Evolutionary conservation across 1,140 invertebrate genomes (phyloP), one percentile per base, ranked within the genome.

Genomic region (Solenopsis fugax): DNA sequence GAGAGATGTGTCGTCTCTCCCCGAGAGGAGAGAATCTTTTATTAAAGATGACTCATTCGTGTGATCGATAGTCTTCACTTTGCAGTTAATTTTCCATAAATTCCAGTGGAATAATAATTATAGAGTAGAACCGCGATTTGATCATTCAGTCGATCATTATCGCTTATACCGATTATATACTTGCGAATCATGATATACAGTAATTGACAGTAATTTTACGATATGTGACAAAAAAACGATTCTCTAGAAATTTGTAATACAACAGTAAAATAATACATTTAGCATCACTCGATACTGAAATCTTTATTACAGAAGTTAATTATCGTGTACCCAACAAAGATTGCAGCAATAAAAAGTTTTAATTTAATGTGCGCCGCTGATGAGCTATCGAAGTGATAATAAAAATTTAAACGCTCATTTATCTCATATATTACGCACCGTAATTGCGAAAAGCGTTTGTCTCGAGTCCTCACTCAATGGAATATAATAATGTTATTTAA

Each of bases 401-500:
- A 64, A 75, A 75, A 29, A 18, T 2, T 72, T 52, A 29, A 72
- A 29, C 13, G 5, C 21, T 29, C 0, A 50, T 50, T 7, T 6
- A 13, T 4, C n/a, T 24, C 6, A 2, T 24, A 16, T 71, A 16
- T 71, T 13, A 16, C 7, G 12, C 37, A 37, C 5, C 37, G 5
- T 29, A 48, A 12, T 72, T 72, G 12, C 7, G 16, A 58, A 76
- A 76, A 75, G n/a, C 18, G n/a, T 75, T 58, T 58, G 56, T 75
- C 29, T 58, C 13, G 41, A 41, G 4, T 5, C 41, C 41, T 41
- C 7, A 41, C 7, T 41, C 41, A 41, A 41, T 5, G 52, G 6
- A 60, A 58, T n/a, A n/a, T n/a, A n/a, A n/a, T 29, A 76, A 56
- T 73, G 4, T 62, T 77, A 48, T 62, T 58, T 78, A 62, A 64